Conservation (phyloP, 2,888 invertebrate genomes). For the Pseudolycoriella hygida region DNA sequence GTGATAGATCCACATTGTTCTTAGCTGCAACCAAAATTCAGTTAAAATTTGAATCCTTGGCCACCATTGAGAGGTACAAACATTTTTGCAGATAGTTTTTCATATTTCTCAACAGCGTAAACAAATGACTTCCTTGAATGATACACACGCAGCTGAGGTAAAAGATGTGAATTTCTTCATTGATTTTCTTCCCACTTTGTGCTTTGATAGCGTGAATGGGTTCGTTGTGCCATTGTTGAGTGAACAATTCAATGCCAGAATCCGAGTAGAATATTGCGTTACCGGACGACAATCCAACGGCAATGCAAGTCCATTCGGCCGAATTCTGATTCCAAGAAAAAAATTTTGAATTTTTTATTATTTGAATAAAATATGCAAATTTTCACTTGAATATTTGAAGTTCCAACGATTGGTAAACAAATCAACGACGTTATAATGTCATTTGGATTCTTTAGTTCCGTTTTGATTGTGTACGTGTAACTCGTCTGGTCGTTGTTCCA, state of each 20-base stretch:
- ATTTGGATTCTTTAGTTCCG: constrained; percentile 33
- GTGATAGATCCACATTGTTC: constrained; percentile 12
- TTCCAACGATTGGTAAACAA: constrained; percentile 31
- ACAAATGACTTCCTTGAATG: constrained; percentile 53
- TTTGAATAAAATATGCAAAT: no score
- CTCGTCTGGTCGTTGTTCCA: constrained; percentile 31
- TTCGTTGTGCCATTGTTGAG: constrained; percentile 72
- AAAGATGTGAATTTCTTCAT: constrained; percentile 32
- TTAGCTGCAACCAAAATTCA: constrained; percentile 2
- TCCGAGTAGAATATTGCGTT: constrained; percentile 78
- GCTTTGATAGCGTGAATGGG: constrained; percentile 64
- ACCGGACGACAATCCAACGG: constrained; percentile 73
- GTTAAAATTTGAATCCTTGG: no score
- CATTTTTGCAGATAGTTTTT: constrained; percentile 52
- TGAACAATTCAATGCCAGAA: constrained; percentile 59
- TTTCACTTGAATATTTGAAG: no score
- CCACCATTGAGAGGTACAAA: neutral
- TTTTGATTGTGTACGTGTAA: constrained; percentile 35
- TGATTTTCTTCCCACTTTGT: constrained; percentile 32
- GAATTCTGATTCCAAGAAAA: constrained; percentile 41
- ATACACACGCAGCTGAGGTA: constrained; percentile 52
- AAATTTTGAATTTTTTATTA: no score
- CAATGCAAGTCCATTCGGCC: constrained; percentile 87
- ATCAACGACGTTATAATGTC: constrained; percentile 31
- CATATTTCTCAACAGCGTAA: constrained; percentile 57